Evolutionary conservation across 1,140 invertebrate genomes (phyloP).

Genomic region (Psilanteris sp.): DNA sequence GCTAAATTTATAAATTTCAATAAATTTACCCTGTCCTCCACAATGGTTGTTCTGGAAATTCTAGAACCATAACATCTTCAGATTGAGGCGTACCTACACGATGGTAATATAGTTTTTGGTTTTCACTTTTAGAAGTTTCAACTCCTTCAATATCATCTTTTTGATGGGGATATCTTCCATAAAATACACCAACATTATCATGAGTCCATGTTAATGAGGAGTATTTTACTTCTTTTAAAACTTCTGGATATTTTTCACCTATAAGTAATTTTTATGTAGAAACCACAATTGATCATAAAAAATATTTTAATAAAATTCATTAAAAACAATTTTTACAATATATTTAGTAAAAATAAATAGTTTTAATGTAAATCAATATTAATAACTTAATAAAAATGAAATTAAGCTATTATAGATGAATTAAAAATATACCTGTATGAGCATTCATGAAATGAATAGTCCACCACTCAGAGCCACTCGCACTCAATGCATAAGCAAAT

Average conservation of each 20-base stretch:
- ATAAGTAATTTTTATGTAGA: background rate
- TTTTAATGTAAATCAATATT: no score
- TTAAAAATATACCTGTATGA: slow-evolving; percentile 82
- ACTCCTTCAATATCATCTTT: slow-evolving; percentile 90
- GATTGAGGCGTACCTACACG: slow-evolving; percentile 90
- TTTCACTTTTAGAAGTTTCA: slow-evolving; percentile 90
- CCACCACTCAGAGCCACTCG: slow-evolving; percentile 97
- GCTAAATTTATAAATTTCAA: no score
- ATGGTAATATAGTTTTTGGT: slow-evolving; percentile 98
- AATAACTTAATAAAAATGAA: no score
- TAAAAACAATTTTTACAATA: no score
- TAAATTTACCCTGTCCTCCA: slow-evolving; percentile 88
- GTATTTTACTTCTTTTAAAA: slow-evolving; percentile 95
- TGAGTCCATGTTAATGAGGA: slow-evolving; percentile 95
- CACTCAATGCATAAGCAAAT: slow-evolving; percentile 94
- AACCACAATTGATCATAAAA: background rate
- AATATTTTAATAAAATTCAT: no score
- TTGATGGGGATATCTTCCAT: slow-evolving; percentile 89
- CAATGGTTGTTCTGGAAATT: slow-evolving; percentile 95
- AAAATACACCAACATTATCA: slow-evolving; percentile 97
- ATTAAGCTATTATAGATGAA: no score
- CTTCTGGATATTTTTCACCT: slow-evolving; percentile 93
- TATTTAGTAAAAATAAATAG: no score
- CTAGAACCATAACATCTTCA: slow-evolving; percentile 93
- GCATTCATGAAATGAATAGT: slow-evolving; percentile 92